Evolutionary conservation across 2,797 vertebrate genomes (phyloP), one percentile per base, ranked within the genome.

Genomic region (Carapus acus): DNA sequence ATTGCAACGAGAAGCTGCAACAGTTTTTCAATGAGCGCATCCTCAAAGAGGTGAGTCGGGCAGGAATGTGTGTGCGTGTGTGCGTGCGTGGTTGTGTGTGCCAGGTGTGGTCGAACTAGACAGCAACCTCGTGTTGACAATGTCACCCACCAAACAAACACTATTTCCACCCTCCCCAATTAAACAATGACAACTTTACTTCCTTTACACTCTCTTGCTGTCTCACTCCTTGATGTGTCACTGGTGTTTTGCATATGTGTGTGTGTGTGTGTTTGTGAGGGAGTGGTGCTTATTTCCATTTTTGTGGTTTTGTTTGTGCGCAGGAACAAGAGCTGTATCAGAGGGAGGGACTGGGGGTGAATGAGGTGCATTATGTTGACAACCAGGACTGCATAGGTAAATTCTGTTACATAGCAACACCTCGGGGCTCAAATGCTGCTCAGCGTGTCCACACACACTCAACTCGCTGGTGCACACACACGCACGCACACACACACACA

Each of bases 21-120:
- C 96, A 99, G 63, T 99, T 99, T 87, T 99, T 99, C 86, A 99
- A 99, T 43, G 96, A 99, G 86, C 92, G 96, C 23, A 99, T 99
- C 75, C 89, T 99, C 44, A 99, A 99, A 85, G 96, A 98, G 96
- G 96, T 90, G 75, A 69, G 86, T 27, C 79, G 59, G 67, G 49
- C 56, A 11, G 31, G 43, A n/a, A n/a, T n/a, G n/a, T n/a, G n/a
- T n/a, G n/a, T n/a, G n/a, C n/a, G n/a, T n/a, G n/a, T n/a, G n/a
- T n/a, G n/a, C n/a, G n/a, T n/a, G n/a, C n/a, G n/a, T n/a, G n/a
- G n/a, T n/a, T n/a, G n/a, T n/a, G n/a, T n/a, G n/a, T n/a, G n/a
- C n/a, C n/a, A n/a, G n/a, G n/a, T n/a, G n/a, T n/a, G n/a, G n/a
- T n/a, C n/a, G n/a, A n/a, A n/a, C n/a, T n/a, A n/a, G n/a, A n/a